Percentiles rank a stretch among this genome's conserved stretches.
phyloP scores from a whole-genome alignment of 2,888 invertebrate genomes.

The Argyra leucocephala region DNA sequence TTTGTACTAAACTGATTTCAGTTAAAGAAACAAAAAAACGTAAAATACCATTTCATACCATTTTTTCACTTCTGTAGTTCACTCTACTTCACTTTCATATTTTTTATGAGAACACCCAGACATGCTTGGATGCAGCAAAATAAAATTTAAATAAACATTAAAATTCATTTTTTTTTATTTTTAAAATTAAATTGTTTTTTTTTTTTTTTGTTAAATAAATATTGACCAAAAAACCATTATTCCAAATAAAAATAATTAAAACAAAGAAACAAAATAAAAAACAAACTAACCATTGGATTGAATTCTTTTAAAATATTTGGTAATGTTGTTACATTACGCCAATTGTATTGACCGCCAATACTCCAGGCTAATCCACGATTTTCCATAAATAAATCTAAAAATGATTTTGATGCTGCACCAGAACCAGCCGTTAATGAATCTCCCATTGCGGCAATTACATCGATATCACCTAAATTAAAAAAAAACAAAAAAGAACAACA shows the following conservation, averaged over 20 bases:
- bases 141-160: no score
- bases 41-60: no score
- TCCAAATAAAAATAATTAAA: background rate
- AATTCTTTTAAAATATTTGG: conserved; percentile 50
- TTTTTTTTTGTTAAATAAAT: no score
- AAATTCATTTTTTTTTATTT: no score
- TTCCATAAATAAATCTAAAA: conserved; percentile 39
- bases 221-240: no score
- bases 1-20: no score
- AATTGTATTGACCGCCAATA: conserved; percentile 43
- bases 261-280: background rate
- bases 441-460: conserved; percentile 48
- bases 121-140: no score
- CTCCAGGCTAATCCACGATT: conserved; percentile 42
- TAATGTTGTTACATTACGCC: conserved; percentile 44
- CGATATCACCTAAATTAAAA: conserved; percentile 43
- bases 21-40: no score
- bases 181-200: no score
- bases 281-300: conserved; percentile 43
- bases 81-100: no score
- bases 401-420: conserved; percentile 42
- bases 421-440: conserved; percentile 48
- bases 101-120: no score
- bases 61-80: no score
- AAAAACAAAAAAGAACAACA: background rate